Evolutionary conservation across 2,797 vertebrate species (phyloP).

Genomic region (Prionace glauca): DNA sequence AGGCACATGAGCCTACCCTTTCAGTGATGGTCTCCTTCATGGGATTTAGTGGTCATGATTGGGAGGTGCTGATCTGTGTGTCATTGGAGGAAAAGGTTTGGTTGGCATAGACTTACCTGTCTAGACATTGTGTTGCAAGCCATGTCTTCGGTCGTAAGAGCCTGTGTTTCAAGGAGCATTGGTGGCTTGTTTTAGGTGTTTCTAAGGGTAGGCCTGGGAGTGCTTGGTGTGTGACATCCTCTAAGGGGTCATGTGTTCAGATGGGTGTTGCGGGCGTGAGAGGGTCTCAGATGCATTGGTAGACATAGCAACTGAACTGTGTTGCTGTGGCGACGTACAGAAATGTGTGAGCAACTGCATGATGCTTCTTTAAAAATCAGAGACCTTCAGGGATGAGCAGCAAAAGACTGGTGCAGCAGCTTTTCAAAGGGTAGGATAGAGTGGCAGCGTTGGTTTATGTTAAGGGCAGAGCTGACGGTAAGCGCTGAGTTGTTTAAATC

Average conservation of each 20-base stretch:
- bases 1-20: background rate
- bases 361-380: background rate
- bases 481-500: no score
- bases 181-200: background rate
- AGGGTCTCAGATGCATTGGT: background rate
- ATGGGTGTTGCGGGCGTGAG: background rate
- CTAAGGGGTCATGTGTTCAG: background rate
- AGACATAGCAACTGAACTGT: background rate
- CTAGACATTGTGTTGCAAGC: background rate
- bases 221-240: background rate
- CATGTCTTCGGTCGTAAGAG: no score
- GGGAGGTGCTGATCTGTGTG: background rate
- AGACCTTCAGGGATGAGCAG: background rate
- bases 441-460: no score
- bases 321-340: background rate
- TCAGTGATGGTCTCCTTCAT: background rate
- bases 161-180: background rate
- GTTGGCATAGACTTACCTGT: background rate
- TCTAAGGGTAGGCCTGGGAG: no score
- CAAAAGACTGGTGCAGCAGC: background rate
- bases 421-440: no score
- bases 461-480: no score
- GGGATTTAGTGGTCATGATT: background rate
- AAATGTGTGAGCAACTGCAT: background rate
- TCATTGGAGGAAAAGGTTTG: background rate